Base-by-base conservation (phyloP, 2,888 invertebrate species). In the Ischnura elegans region DNA sequence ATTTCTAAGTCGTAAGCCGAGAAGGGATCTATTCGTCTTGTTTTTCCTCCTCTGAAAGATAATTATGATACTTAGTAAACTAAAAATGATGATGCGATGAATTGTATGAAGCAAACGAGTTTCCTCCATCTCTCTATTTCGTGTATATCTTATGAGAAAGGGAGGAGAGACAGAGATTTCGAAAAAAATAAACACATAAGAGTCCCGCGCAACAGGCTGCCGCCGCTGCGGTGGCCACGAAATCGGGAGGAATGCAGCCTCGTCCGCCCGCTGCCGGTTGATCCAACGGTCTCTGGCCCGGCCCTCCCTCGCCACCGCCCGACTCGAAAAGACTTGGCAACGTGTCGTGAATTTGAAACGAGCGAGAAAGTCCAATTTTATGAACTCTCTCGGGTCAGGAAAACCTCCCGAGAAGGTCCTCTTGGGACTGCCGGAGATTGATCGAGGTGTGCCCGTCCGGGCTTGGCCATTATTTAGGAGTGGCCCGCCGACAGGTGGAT, bases 311-410 rank as follows among this genome's bases (percentile, higher is more conserved):
- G n/a, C n/a, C n/a, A n/a, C n/a, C n/a, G n/a, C n/a, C 8, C 51
- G 13, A 2, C 61, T 61, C 76, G 76, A 76, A 76, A 90, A 90
- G 90, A 90, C 90, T 90, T 90, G 90, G 90, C 90, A 90, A 90
- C 90, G 90, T 61, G 90, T 61, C 61, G 55, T 90, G 90, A 90
- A 90, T 90, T 90, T 90, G 61, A 90, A 90, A 90, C 90, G 90
- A 90, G 61, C 61, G 90, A 61, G 90, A 90, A 90, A 61, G 90
- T 42, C 90, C 90, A 90, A 90, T 90, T n/a, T 90, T 90, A 90
- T 90, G 61, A 90, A 76, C 76, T 76, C 87, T 90, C 47, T n/a
- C 43, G 90, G 90, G 90, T 90, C 61, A 61, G 90, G 90, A 90
- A 90, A 90, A 61, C 90, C 66, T 90, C 19, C 51, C 61, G 61